Evolutionary conservation across 2,797 vertebrate genomes (phyloP).

Genomic region (Poeciliopsis turneri): DNA sequence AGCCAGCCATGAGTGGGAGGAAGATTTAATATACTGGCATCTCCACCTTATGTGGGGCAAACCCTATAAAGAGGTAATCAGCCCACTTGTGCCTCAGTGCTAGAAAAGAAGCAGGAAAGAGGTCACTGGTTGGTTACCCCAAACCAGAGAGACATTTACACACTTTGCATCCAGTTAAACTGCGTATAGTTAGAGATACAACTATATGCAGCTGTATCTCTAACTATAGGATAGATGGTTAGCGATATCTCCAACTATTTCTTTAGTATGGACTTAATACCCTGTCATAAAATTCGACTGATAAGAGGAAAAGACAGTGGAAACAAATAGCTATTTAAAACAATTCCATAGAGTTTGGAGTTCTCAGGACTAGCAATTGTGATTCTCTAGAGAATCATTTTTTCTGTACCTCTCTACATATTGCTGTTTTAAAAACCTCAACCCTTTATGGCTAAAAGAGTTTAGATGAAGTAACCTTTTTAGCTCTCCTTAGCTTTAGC

Average conservation of each 20-base stretch:
- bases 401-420: no score
- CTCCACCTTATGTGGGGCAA: conserved; percentile 47
- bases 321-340: no score
- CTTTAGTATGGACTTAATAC: no score
- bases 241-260: no score
- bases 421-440: neutral
- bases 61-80: conserved; percentile 34
- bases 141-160: neutral
- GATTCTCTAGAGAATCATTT: no score
- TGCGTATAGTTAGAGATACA: neutral
- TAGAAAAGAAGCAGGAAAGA: conserved; percentile 53
- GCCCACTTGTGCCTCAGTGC: conserved; percentile 42
- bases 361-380: no score
- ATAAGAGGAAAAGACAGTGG: no score
- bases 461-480: conserved; percentile 31
- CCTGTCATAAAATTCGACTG: no score
- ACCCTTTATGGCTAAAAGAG: neutral
- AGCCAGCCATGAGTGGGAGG: conserved; percentile 43
- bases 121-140: conserved; percentile 46
- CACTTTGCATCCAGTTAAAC: neutral
- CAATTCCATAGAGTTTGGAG: no score
- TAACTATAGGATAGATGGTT: no score
- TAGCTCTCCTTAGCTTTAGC: conserved; percentile 57
- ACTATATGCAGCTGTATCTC: no score
- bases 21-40: conserved; percentile 44